Conservation (phyloP, 2,797 vertebrate genomes). For the Coccyzus lansbergi region DNA sequence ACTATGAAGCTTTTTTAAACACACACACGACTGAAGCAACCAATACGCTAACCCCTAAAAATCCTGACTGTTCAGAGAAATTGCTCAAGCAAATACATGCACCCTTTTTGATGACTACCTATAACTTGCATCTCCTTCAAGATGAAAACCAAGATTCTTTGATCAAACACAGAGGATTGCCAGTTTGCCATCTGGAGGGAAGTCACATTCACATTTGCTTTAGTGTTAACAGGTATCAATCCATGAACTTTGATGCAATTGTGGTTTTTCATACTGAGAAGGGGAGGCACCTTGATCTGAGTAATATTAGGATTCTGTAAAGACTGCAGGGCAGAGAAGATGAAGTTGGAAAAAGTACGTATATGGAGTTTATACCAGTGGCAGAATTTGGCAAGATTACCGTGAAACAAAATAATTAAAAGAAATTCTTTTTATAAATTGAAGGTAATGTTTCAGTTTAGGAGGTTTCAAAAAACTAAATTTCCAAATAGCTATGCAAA, state of each 20-base stretch:
- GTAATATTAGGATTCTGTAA: background rate
- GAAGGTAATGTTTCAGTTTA: background rate
- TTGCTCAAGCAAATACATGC: background rate
- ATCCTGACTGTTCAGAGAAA: background rate
- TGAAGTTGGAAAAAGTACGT: background rate
- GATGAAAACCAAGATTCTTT: background rate
- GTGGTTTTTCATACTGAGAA: background rate
- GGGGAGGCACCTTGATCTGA: background rate
- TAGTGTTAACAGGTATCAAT: background rate
- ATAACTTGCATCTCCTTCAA: background rate
- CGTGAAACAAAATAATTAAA: background rate
- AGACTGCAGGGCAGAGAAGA: background rate
- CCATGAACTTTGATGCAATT: background rate
- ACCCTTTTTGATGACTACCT: background rate
- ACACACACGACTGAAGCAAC: background rate
- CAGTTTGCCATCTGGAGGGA: background rate
- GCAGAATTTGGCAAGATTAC: background rate
- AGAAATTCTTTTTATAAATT: background rate
- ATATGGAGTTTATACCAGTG: background rate
- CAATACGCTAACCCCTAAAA: background rate
- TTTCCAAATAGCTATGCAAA: background rate
- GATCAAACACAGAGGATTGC: background rate
- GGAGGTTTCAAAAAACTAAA: background rate
- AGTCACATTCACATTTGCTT: background rate
- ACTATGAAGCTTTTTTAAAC: background rate